Conservation (phyloP, 2,888 invertebrate genomes). For the Hypena proboscidalis region DNA sequence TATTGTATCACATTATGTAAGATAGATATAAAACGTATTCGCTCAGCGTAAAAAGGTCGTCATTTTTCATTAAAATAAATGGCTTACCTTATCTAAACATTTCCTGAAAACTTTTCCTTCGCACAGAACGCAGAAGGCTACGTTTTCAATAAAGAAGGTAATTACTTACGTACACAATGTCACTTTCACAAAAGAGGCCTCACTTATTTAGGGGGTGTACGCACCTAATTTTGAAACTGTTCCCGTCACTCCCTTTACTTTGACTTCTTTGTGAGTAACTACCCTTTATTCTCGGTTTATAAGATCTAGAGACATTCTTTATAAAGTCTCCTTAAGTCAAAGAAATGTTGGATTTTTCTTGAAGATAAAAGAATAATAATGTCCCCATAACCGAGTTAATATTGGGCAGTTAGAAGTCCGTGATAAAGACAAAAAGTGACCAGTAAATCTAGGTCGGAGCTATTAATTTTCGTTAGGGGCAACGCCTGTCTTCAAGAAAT, state of each 20-base stretch:
- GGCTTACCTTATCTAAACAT: slow-evolving; percentile 58
- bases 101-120: slow-evolving; percentile 45
- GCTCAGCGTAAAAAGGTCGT: slow-evolving; percentile 44
- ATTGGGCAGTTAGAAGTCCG: slow-evolving; percentile 18
- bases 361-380: slow-evolving; percentile 6
- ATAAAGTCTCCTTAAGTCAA: background rate
- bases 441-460: slow-evolving; percentile 25
- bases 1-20: slow-evolving; percentile 40
- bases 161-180: slow-evolving; percentile 51
- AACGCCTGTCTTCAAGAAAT: slow-evolving; percentile 20
- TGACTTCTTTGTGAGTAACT: slow-evolving; percentile 29
- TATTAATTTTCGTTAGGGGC: slow-evolving; percentile 37
- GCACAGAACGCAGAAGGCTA: slow-evolving; percentile 35
- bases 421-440: slow-evolving; percentile 25
- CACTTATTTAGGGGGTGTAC: slow-evolving; percentile 32
- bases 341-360: slow-evolving; percentile 1
- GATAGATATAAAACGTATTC: slow-evolving; percentile 43
- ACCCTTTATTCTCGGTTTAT: slow-evolving; percentile 33
- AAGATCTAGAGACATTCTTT: slow-evolving; percentile 11
- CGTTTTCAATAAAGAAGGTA: slow-evolving; percentile 50
- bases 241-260: slow-evolving; percentile 32
- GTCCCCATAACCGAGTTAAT: slow-evolving; percentile 18
- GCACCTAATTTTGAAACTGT: slow-evolving; percentile 37
- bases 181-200: slow-evolving; percentile 36
- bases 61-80: slow-evolving; percentile 67